Evolutionary conservation across 2,888 invertebrate species (phyloP), one percentile per base, ranked within the genome.

Genomic region (Chironomus tentans): DNA sequence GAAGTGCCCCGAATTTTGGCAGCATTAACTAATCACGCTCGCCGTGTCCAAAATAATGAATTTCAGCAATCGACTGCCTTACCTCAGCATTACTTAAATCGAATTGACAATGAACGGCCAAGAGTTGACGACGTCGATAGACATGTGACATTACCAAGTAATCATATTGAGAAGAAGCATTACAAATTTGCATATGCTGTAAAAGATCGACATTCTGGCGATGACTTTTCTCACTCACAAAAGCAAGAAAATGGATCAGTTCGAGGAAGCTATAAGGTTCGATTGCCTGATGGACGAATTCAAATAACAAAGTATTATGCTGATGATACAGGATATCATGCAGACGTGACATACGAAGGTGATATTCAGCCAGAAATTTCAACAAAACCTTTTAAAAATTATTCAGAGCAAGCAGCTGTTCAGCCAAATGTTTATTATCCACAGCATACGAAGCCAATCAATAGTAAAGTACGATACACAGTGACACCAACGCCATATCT

Each of bases 161-260:
- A 48, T n/a, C n/a, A n/a, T 12, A 12, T 18, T 46, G 56, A 71
- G 12, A 77, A 77, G 28, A 83, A 85, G 76, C 85, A 88, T 81
- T 90, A 90, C 83, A 88, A 88, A 0, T 90, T 90, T 80, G 88
- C 89, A 0, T 90, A 90, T 81, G 85, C 86, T 68, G 90, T 90
- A 2, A 87, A 86, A 78, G 89, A 89, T 79, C 84, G 85, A 18
- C 82, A 86, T 77, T 88, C 88, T 0, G 90, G 90, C 0, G 89
- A 90, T 77, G 89, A 90, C 80, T 90, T 89, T 82, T 90, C 90
- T 0, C 90, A 90, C 79, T 85, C 85, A 1, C 78, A 78, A 62
- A 85, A 87, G 7, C 88, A 88, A 80, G 87, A 85, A 78, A 87
- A 89, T 3, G 86, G 87, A 18, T 87, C 87, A 0, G 90, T 90